Percentiles rank a stretch among this genome's conserved stretches.
Conservation (phyloP, 2,797 vertebrate genomes). For the Capromys pilorides region DNA sequence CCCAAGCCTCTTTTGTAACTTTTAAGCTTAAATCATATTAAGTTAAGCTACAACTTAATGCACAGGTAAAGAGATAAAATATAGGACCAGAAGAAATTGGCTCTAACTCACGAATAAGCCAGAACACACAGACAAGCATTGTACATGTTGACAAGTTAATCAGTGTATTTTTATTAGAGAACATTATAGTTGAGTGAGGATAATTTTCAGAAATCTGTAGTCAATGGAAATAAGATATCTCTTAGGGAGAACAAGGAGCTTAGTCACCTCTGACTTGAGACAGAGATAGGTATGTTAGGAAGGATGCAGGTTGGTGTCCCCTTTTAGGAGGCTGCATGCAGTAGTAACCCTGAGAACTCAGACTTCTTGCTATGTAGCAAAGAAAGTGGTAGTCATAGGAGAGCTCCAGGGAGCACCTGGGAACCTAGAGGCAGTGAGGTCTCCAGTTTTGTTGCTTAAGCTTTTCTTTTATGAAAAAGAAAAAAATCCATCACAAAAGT, state of each 20-base stretch:
- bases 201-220: conserved; percentile 35
- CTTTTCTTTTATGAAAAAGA: not conserved
- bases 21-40: not conserved
- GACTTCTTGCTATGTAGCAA: not conserved
- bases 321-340: not conserved
- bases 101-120: not conserved
- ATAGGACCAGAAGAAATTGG: not conserved
- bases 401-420: not conserved
- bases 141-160: conserved; percentile 30
- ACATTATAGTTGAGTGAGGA: not conserved
- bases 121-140: not conserved
- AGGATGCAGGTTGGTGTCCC: not conserved
- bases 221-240: not conserved
- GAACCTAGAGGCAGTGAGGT: conserved; percentile 89
- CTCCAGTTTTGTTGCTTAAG: conserved; percentile 93
- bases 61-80: not conserved
- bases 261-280: conserved; percentile 9
- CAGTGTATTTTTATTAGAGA: conserved; percentile 51
- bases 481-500: not conserved
- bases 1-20: not conserved
- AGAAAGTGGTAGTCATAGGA: not conserved
- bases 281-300: not conserved
- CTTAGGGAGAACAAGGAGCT: conserved; percentile 2
- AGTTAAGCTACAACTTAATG: not conserved
- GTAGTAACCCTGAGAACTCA: not conserved